These are phyloP conservation scores for Smittia aterrima DNA, from an alignment of 2,888 invertebrate species.

Conservation along the genomic window DNA sequence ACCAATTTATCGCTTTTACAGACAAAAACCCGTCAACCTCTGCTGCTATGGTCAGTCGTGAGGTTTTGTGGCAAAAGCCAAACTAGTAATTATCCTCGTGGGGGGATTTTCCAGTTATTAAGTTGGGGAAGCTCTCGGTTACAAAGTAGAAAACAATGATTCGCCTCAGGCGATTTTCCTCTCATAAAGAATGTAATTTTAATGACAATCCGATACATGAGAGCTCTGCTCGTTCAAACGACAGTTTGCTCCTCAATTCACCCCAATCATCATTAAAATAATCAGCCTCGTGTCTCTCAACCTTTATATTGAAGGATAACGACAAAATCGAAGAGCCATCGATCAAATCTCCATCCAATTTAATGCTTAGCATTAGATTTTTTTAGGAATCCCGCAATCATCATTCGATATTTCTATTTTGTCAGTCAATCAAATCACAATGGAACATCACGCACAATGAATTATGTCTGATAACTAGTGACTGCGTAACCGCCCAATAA, in stretches of 20 bases:
- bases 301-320: background rate
- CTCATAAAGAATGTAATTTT: background rate
- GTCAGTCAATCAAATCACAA: conserved; percentile 39
- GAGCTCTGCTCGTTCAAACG: background rate
- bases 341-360: conserved; percentile 7
- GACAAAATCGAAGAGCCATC: background rate
- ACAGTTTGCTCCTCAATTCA: background rate
- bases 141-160: too few relatives aligned
- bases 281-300: background rate
- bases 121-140: background rate
- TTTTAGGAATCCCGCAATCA: too few relatives aligned
- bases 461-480: conserved; percentile 12
- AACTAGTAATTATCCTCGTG: background rate
- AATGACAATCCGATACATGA: background rate
- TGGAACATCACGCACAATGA: conserved; percentile 35
- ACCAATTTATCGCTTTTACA: background rate
- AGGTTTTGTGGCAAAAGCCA: conserved; percentile 3
- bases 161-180: background rate
- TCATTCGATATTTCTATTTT: conserved; percentile 27
- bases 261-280: conserved; percentile 5
- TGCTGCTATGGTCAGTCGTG: background rate
- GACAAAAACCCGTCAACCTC: background rate
- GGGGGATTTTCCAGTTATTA: background rate
- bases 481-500: conserved; percentile 15
- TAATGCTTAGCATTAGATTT: background rate